phyloP scores from a whole-genome alignment of 2,113 vertebrate genomes.

The Hystrix brachyura region DNA sequence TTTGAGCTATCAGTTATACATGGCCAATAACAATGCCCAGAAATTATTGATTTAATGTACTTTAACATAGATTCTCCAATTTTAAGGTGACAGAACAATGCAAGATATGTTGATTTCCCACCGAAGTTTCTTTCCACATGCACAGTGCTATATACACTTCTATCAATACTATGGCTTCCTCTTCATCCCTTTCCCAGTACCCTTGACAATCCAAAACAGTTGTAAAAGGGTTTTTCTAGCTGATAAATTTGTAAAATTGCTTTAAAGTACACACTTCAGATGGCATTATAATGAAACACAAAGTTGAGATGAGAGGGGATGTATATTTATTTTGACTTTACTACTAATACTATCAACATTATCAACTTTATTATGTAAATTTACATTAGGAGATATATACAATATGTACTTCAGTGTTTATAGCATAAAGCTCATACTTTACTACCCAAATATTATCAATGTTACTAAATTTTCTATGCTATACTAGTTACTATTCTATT shows the following conservation, averaged over 20 bases:
- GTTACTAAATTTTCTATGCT: not conserved
- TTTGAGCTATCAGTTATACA: not conserved
- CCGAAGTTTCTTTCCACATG: slow-evolving; percentile 62
- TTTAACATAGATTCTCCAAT: not conserved
- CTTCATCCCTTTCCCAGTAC: slow-evolving; percentile 35
- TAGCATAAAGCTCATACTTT: not conserved
- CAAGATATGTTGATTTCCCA: slow-evolving; percentile 44
- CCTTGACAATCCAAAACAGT: slow-evolving; percentile 42
- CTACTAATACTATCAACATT: not conserved
- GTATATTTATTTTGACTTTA: slow-evolving; percentile 18
- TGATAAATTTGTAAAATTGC: slow-evolving; percentile 54
- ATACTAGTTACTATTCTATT: not conserved
- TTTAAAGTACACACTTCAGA: not conserved
- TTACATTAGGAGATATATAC: not conserved
- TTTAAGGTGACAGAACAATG: not conserved
- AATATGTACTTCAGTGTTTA: not conserved
- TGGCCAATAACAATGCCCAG: not conserved
- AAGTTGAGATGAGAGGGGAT: not conserved
- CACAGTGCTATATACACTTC: slow-evolving; percentile 69
- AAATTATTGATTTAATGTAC: not conserved
- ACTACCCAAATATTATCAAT: slow-evolving; percentile 16
- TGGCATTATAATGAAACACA: not conserved
- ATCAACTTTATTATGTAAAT: not conserved
- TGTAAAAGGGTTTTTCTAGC: slow-evolving; percentile 46
- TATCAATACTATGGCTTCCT: not conserved